phyloP scores from a whole-genome alignment of 2,797 vertebrate genomes.

The Sciaenops ocellatus region DNA sequence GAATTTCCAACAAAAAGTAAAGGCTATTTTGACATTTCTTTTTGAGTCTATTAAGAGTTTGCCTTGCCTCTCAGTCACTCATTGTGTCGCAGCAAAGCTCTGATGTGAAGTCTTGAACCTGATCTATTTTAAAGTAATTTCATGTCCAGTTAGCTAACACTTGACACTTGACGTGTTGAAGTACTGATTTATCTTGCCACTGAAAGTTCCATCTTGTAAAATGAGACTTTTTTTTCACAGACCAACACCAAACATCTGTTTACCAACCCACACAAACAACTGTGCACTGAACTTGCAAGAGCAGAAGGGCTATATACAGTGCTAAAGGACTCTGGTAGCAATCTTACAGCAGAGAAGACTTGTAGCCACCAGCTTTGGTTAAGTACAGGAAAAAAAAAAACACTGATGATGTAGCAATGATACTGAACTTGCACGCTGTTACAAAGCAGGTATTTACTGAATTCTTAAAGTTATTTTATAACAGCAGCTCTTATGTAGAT shows the following conservation, averaged over 20 bases:
- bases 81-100: conserved; percentile 47
- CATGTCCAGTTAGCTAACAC: conserved; percentile 37
- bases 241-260: conserved; percentile 49
- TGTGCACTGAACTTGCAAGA: conserved; percentile 73
- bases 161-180: conserved; percentile 34
- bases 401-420: conserved; percentile 65
- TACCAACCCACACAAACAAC: conserved; percentile 59
- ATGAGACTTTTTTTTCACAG: conserved; percentile 15
- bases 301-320: conserved; percentile 80
- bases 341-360: conserved; percentile 52
- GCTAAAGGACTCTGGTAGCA: conserved; percentile 60
- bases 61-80: conserved; percentile 56
- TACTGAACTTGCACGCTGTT: conserved; percentile 57
- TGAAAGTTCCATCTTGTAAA: conserved; percentile 44
- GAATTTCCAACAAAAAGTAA: conserved; percentile 61
- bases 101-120: conserved; percentile 28
- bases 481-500: conserved; percentile 53
- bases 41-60: conserved; percentile 58
- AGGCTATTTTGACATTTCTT: conserved; percentile 73
- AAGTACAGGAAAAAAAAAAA: conserved; percentile 21
- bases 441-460: conserved; percentile 58
- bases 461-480: conserved; percentile 48
- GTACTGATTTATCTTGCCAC: conserved; percentile 37
- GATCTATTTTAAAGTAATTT: conserved; percentile 32
- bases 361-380: conserved; percentile 72